Percentiles rank a stretch among this genome's conserved stretches.
Evolutionary conservation across 2,888 invertebrate genomes (phyloP).

Genomic region (Dascillus cervinus): DNA sequence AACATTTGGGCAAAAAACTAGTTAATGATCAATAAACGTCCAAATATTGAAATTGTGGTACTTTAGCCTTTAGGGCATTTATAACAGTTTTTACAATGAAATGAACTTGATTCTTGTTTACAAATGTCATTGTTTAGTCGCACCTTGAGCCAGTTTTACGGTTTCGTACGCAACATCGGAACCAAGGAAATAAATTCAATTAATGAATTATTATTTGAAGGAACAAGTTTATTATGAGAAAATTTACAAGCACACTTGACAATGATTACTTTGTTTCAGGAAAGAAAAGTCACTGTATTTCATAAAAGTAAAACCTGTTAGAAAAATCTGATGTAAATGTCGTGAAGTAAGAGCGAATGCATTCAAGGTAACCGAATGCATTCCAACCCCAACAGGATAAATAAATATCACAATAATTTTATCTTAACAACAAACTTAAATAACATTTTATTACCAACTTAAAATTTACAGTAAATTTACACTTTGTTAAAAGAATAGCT

Average conservation of each 20-base stretch:
- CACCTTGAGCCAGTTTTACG: not conserved
- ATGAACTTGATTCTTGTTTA: too few species aligned
- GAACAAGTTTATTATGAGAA: conserved; percentile 1
- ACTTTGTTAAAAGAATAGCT: conserved; percentile 71
- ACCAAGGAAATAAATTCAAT: too few species aligned
- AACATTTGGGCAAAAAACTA: too few species aligned
- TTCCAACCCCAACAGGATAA: too few species aligned
- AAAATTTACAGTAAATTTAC: conserved; percentile 12
- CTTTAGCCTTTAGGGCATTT: too few species aligned
- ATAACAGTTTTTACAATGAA: too few species aligned
- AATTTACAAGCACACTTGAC: too few species aligned
- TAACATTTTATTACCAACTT: conserved; percentile 4
- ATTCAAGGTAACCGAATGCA: conserved; percentile 22
- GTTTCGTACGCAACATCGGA: not conserved
- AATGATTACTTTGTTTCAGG: too few species aligned
- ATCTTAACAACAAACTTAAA: conserved; percentile 8
- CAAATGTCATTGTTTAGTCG: not conserved
- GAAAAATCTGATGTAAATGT: conserved; percentile 6
- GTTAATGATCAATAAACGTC: too few species aligned
- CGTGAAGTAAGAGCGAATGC: conserved; percentile 11
- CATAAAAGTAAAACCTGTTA: too few species aligned
- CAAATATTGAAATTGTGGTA: too few species aligned
- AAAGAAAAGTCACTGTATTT: too few species aligned
- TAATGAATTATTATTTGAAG: conserved; percentile 2
- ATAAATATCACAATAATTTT: conserved; percentile 17